Evolutionary conservation across 2,888 invertebrate genomes (phyloP), one percentile per base, ranked within the genome.

Genomic region (Lithophane socia): DNA sequence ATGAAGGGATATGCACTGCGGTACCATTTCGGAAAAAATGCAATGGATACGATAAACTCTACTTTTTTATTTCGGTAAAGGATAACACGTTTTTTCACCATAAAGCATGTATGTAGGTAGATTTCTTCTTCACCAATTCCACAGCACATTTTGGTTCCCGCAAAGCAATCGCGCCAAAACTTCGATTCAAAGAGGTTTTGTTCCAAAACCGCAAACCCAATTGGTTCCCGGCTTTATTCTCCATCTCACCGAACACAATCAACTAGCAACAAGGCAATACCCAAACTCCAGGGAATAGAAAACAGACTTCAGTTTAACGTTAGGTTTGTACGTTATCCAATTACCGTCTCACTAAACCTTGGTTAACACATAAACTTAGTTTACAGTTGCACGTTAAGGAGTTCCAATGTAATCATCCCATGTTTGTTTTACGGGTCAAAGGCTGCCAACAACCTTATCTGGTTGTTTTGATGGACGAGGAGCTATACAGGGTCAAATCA

Each of bases 311-410:
- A 68, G 56, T 67, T 82, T 60, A 68, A 65, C 52, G 49, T 77
- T 66, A 47, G 67, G 79, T 71, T 79, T 71, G 73, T 73, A 63
- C 61, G 73, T 84, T 74, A 82, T 83, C 82, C 84, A 83, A 79
- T 82, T 82, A 79, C 63, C 3, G 60, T 49, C 79, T 71, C 29
- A 81, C 76, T 75, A 72, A 72, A 58, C 49, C 58, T 63, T 54
- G 56, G 70, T 74, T 80, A 66, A 70, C 72, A 84, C 68, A 70
- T 58, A 65, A 83, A 75, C 69, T 73, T 70, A 29, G 73, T 78
- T 80, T 58, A 7, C 73, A 18, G 18, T 18, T 52, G 49, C 7
- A 44, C 78, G 56, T 52, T 73, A 24, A 52, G 58, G 37, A 52
- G 52, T 73, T 47, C 12, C 44, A 37, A 72, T 69, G 72, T 81